phyloP scores from a whole-genome alignment of 1,140 invertebrate genomes.

The Notospermus geniculatus region DNA sequence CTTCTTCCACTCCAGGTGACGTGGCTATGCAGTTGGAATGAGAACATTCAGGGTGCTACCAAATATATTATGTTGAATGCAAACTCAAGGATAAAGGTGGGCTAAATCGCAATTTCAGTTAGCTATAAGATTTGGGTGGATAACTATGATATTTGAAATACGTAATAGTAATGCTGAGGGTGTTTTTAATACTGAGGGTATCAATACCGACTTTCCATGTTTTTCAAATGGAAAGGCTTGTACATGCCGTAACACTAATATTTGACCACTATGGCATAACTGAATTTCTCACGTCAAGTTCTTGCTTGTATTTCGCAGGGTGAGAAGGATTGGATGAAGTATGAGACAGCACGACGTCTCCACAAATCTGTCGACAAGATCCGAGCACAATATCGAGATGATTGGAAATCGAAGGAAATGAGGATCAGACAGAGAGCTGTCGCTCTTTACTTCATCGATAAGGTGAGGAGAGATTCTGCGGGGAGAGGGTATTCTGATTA shows the following conservation, averaged over 20 bases:
- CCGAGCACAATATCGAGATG: slow-evolving; percentile 79
- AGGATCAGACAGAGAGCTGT: slow-evolving; percentile 93
- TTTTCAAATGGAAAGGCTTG: no score
- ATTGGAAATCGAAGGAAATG: slow-evolving; percentile 99
- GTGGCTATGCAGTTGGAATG: slow-evolving; percentile 98
- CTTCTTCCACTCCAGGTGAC: slow-evolving; percentile 71
- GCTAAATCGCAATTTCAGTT: no score
- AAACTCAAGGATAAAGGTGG: slow-evolving; percentile 93
- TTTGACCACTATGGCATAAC: no score
- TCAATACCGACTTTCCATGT: no score
- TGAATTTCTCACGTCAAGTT: no score
- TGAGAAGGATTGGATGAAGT: slow-evolving; percentile 99
- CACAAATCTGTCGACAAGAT: slow-evolving; percentile 70
- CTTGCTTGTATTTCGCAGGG: slow-evolving; percentile 58
- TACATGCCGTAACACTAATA: no score
- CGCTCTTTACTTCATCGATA: slow-evolving; percentile 99
- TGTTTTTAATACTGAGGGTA: no score
- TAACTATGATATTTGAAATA: no score
- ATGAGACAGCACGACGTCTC: slow-evolving; percentile 92
- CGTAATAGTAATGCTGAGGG: no score
- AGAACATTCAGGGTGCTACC: slow-evolving; percentile 92
- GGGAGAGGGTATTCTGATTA: no score
- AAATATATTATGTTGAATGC: slow-evolving; percentile 99
- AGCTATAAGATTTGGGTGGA: no score
- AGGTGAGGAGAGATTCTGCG: slow-evolving; percentile 63